A percentile compares a stretch with the other conserved stretches of the same genome.
These are phyloP conservation scores for Lasioglossum leucozonium DNA, from an alignment of 2,888 invertebrate species.

Conservation along the genomic window DNA sequence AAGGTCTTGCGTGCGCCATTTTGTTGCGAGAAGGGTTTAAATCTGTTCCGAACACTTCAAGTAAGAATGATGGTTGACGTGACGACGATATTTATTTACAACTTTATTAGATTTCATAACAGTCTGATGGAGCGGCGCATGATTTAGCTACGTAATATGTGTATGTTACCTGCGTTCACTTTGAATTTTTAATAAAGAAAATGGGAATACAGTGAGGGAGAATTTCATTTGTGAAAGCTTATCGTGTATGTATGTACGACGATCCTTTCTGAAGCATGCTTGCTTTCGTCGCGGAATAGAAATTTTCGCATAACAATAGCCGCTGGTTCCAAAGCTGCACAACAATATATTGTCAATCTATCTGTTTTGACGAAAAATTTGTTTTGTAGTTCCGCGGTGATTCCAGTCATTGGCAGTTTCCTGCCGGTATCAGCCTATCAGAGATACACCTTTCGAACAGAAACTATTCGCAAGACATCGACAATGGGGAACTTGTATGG, in stretches of 20 bases:
- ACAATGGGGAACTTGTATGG: not conserved
- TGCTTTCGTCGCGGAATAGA: not conserved
- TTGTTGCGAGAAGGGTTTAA: not conserved
- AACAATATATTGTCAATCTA: not conserved
- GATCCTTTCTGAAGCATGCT: not conserved
- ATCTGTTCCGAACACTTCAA: not conserved
- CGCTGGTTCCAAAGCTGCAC: not conserved
- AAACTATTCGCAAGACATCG: not conserved
- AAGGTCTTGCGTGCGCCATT: not conserved
- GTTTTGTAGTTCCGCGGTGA: not conserved
- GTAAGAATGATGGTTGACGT: not conserved
- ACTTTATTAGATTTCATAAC: not conserved
- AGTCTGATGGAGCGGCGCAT: not conserved
- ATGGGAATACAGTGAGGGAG: not conserved
- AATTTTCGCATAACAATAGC: slow-evolving; percentile 30
- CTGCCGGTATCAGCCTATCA: not conserved
- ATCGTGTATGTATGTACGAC: not conserved
- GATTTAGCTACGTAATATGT: not conserved
- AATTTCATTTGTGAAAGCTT: not conserved
- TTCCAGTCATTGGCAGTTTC: too few species aligned
- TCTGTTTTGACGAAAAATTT: not conserved
- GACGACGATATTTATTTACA: not conserved
- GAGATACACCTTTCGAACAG: not conserved
- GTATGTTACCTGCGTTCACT: not conserved
- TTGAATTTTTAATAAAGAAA: slow-evolving; percentile 4